These are phyloP conservation scores for Paguma larvata DNA, from an alignment of 2,797 vertebrate genomes.

Conservation along the genomic window DNA sequence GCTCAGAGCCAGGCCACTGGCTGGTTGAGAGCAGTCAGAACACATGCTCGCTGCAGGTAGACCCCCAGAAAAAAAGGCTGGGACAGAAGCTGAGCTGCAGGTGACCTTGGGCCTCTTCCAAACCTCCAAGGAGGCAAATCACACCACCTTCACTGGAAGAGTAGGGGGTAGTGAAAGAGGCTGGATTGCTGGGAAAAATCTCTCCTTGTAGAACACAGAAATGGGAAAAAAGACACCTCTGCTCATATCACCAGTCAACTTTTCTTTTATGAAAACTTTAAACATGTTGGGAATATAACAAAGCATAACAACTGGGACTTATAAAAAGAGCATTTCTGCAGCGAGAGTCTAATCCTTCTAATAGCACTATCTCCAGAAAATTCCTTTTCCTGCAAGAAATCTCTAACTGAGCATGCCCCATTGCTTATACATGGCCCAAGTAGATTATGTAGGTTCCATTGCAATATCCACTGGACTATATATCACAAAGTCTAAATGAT, in stretches of 20 bases:
- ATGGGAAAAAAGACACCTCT: background rate
- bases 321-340: background rate
- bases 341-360: background rate
- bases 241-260: background rate
- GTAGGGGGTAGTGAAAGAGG: background rate
- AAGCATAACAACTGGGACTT: background rate
- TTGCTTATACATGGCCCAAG: background rate
- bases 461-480: background rate
- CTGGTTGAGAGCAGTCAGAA: background rate
- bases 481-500: background rate
- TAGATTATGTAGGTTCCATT: background rate
- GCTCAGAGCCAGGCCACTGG: background rate
- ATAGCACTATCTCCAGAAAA: background rate
- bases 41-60: background rate
- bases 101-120: background rate
- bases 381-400: conserved; percentile 27
- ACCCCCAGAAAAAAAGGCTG: background rate
- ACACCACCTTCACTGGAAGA: background rate
- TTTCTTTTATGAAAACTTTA: conserved; percentile 20
- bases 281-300: background rate
- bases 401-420: background rate
- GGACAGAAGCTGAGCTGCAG: background rate
- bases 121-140: background rate
- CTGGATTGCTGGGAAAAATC: background rate
- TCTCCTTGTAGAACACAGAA: background rate